A percentile compares a stretch with the other conserved stretches of the same genome.
Conservation (phyloP, 2,888 invertebrate species). For the Drosophila subsilvestris region DNA sequence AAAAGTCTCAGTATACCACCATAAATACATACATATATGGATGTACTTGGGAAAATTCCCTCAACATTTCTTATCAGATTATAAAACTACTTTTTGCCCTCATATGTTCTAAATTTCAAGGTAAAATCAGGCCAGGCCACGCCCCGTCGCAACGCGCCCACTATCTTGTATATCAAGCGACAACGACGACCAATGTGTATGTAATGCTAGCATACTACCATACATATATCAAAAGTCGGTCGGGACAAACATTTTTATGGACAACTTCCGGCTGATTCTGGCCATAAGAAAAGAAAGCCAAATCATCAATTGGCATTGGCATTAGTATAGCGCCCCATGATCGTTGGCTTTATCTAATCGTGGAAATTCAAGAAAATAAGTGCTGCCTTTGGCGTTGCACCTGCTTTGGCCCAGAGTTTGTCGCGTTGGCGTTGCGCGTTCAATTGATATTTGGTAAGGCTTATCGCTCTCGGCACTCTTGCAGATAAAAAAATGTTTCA, state of each 20-base stretch:
- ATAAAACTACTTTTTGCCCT: not conserved
- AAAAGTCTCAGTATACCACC: not conserved
- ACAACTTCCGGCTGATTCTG: constrained; percentile 30
- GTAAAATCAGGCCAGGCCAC: not conserved
- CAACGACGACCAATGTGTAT: not conserved
- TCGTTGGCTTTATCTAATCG: constrained; percentile 44
- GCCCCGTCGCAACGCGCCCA: not conserved
- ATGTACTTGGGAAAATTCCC: not conserved
- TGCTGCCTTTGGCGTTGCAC: constrained; percentile 14
- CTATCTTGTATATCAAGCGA: not conserved
- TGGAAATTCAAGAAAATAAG: constrained; percentile 34
- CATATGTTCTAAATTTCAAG: not conserved
- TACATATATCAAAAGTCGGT: not conserved
- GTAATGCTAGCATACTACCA: not conserved
- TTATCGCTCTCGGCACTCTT: constrained; percentile 22
- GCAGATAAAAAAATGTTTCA: constrained; percentile 37
- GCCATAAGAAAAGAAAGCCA: constrained; percentile 4
- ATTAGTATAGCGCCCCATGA: constrained; percentile 35
- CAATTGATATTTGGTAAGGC: constrained; percentile 44
- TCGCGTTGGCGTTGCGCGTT: constrained; percentile 36
- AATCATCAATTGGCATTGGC: constrained; percentile 46
- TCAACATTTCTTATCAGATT: constrained; percentile 7
- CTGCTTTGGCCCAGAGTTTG: constrained; percentile 21
- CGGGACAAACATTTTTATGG: constrained; percentile 28
- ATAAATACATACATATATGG: not conserved